These are phyloP conservation scores for Myopa tessellatipennis DNA, from an alignment of 2,888 invertebrate species.

Conservation along the genomic window DNA sequence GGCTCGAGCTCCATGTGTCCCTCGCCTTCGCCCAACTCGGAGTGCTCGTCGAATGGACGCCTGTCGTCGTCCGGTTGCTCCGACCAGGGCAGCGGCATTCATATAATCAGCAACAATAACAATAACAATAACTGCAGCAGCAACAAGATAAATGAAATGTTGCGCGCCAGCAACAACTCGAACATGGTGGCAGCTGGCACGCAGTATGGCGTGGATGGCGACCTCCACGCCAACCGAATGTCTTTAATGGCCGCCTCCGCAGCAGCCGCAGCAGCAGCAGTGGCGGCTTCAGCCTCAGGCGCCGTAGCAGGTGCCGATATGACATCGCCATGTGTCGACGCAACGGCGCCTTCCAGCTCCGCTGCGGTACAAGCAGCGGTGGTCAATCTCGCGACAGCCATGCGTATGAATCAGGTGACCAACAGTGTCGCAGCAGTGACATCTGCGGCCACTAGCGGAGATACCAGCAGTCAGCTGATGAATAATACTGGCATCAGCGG, in stretches of 20 bases:
- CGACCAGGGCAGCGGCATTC: slow-evolving; percentile 72
- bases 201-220: slow-evolving; percentile 69
- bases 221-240: slow-evolving; percentile 73
- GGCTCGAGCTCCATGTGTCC: slow-evolving; percentile 78
- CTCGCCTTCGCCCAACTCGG: slow-evolving; percentile 87
- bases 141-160: slow-evolving; percentile 68
- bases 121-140: slow-evolving; percentile 70
- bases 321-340: slow-evolving; percentile 64
- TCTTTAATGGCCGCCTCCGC: slow-evolving; percentile 76
- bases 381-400: slow-evolving; percentile 81
- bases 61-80: slow-evolving; percentile 85
- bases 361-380: slow-evolving; percentile 79
- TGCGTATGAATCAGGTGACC: slow-evolving; percentile 72
- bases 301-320: slow-evolving; percentile 70
- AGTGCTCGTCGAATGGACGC: slow-evolving; percentile 86
- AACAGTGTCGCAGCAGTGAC: slow-evolving; percentile 40
- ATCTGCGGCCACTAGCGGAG: slow-evolving; percentile 32
- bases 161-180: slow-evolving; percentile 50
- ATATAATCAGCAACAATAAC: slow-evolving; percentile 71
- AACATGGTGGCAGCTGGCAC: slow-evolving; percentile 35
- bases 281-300: slow-evolving; percentile 53
- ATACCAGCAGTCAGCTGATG: slow-evolving; percentile 25
- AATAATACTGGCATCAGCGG: slow-evolving; percentile 38
- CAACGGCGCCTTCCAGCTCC: slow-evolving; percentile 68
- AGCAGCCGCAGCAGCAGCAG: slow-evolving; percentile 60